Percentiles rank a stretch among this genome's conserved stretches.
phyloP scores from a whole-genome alignment of 2,797 vertebrate genomes.

The Gymnocypris eckloni region DNA sequence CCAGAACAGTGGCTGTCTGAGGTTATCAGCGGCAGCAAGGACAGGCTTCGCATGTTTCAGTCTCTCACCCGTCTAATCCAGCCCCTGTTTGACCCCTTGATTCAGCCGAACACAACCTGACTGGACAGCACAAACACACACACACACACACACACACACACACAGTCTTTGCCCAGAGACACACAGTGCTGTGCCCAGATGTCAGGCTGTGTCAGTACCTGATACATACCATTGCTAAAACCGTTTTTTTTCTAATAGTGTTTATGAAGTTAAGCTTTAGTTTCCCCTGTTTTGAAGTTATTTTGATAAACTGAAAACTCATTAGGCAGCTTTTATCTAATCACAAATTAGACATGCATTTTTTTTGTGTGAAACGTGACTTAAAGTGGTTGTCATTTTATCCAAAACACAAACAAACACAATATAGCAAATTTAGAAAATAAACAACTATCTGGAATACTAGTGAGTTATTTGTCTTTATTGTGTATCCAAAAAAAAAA shows the following conservation, averaged over 20 bases:
- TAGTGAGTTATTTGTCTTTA: background rate
- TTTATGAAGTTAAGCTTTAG: background rate
- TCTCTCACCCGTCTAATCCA: constrained; percentile 37
- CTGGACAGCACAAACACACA: constrained; percentile 4
- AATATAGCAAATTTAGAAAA: background rate
- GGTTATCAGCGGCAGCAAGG: constrained; percentile 48
- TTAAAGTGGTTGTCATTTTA: background rate
- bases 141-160: constrained; percentile 9
- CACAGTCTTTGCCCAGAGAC: background rate
- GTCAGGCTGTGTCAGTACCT: background rate
- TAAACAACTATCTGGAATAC: background rate
- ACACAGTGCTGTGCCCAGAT: background rate
- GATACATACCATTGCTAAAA: background rate
- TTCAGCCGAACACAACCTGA: constrained; percentile 24
- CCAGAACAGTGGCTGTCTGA: constrained; percentile 36
- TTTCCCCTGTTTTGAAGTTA: background rate
- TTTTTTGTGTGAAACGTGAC: background rate
- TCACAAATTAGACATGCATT: background rate
- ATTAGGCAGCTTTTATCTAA: background rate
- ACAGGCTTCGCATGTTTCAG: constrained; percentile 36
- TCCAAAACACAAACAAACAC: background rate
- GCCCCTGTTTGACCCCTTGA: constrained; percentile 43
- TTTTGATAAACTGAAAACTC: background rate
- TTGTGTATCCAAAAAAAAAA: background rate
- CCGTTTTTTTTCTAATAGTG: background rate